Evolutionary conservation across 1,140 invertebrate species (phyloP), one percentile per base, ranked within the genome.

Genomic region (Paraescarpia echinospica): DNA sequence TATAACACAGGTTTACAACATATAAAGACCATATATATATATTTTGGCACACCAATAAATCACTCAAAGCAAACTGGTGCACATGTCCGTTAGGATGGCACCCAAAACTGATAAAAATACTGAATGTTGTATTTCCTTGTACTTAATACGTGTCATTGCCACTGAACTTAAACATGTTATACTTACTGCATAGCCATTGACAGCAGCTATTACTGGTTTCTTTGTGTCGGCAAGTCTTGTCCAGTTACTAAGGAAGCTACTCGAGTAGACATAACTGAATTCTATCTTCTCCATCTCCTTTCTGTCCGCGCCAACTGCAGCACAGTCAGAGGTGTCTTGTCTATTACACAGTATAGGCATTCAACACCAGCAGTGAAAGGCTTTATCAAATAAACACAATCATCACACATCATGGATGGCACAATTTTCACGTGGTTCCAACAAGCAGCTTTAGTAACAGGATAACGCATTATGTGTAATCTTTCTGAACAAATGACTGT

Each of bases 201-300:
- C 99, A 93, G 99, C 99, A 93, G 99, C 99, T 95, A 99, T 99
- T n/a, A 99, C 96, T 33, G 99, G 99, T 95, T 99, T 99, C 89
- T 96, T 97, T 91, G 97, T 97, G 93, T 97, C 96, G 5, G 97
- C 96, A 35, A 99, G 96, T 91, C 97, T 96, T 92, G 97, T 97
- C 99, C 99, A 99, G 92, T 97, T 96, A 89, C 96, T 95, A 0
- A 99, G 96, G 96, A 99, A 99, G 90, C 97, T 97, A 0, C 95
- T 95, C 91, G 96, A 97, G 88, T 98, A 97, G 94, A 97, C 98
- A 18, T 97, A 94, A 0, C 98, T 96, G 96, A 97, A 99, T 12
- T 97, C 97, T 93, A 97, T 97, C 94, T 97, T 96, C 94, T 97
- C 97, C 99, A 99, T 99, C 96, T 99, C 98, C 95, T 99, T 99